phyloP scores from a whole-genome alignment of 2,113 vertebrate genomes.

The Aythya baeri region DNA sequence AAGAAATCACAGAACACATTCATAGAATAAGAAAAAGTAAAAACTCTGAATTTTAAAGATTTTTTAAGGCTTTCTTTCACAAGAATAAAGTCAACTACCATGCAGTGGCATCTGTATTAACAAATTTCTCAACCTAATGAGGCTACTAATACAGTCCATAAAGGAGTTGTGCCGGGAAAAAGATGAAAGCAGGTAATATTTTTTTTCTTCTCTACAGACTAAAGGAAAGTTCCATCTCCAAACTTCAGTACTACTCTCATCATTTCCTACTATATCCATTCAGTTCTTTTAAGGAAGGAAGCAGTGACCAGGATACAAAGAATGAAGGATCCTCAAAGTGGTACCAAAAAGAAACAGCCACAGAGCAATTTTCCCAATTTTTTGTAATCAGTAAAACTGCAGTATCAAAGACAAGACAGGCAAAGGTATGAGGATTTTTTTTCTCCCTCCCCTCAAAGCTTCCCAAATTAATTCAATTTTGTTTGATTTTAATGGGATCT shows the following conservation, averaged over 20 bases:
- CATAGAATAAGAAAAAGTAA: not conserved
- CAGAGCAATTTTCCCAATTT: not conserved
- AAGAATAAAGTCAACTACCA: not conserved
- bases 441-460: fast-evolving
- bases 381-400: not conserved
- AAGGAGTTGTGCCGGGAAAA: not conserved
- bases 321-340: not conserved
- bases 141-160: not conserved
- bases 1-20: not conserved
- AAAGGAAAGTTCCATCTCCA: not conserved
- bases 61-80: not conserved
- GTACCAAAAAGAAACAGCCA: not conserved
- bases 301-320: not conserved
- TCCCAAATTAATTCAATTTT: not conserved
- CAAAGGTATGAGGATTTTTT: not conserved
- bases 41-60: not conserved
- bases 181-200: not conserved
- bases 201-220: not conserved
- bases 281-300: not conserved
- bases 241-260: not conserved
- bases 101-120: not conserved
- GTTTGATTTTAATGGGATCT: not conserved
- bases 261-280: not conserved
- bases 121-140: conserved; percentile 19
- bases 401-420: not conserved